Base-by-base conservation (phyloP, 2,888 invertebrate genomes). In the Anarsia innoxiella region DNA sequence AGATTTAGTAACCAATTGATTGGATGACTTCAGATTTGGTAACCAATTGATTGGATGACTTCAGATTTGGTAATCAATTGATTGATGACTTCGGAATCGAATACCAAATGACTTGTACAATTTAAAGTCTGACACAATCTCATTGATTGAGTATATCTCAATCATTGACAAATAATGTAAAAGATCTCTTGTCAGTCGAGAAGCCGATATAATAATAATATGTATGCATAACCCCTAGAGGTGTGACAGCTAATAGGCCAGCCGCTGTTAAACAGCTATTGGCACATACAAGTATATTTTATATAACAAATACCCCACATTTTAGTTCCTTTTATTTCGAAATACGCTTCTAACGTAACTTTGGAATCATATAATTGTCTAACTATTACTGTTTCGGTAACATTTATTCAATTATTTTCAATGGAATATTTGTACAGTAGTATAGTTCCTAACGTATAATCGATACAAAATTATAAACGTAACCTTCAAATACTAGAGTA, bases 361-460 rank as follows among this genome's bases (percentile, higher is more conserved):
- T 37, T 32, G 16, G 39, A 35, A 31, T 40, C 32, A 25, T 12
- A 25, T 36, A 23, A 37, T 33, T 41, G 39, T 51, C 46, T 48
- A 35, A 61, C 59, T 64, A 61, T 54, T 55, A 69, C 23, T 66
- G 66, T n/a, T n/a, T n/a, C n/a, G n/a, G n/a, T n/a, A 61, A 51
- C 67, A 51, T 47, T 55, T 49, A 49, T 64, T 60, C 60, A 62
- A 58, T 65, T 63, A 64, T 72, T 72, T 71, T 68, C 60, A 69
- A 66, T 66, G 62, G 15, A 19, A 31, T 31, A 66, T 67, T 61
- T 83, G 83, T 83, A 83, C 80, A 83, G 83, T 75, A 78, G 79
- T 55, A 76, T 82, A 83, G 83, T 80, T 83, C 82, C 83, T 83
- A 75, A 79, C 62, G 59, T 76, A 63, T 83, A 83, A 82, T 82